These are phyloP conservation scores for Petrocephalus zakoni DNA, from an alignment of 2,113 vertebrate genomes.

Conservation along the genomic window DNA sequence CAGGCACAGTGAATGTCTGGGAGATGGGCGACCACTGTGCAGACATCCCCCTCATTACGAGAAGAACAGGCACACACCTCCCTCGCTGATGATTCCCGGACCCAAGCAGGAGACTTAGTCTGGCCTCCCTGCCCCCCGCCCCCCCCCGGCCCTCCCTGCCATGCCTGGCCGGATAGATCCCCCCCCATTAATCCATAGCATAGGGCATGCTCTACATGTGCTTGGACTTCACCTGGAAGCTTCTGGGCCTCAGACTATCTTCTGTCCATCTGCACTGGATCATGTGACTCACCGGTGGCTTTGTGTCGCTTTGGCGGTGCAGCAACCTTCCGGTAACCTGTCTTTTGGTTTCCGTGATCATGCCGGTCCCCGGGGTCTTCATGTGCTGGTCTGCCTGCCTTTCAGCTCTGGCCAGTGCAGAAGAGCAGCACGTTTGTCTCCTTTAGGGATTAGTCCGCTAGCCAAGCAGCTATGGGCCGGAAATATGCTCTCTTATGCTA, in stretches of 20 bases:
- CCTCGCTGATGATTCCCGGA: slow-evolving; percentile 17
- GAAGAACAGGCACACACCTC: slow-evolving; percentile 26
- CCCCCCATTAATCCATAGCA: slow-evolving; percentile 2
- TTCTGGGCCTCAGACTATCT: not conserved
- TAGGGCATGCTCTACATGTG: slow-evolving; percentile 27
- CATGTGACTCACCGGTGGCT: slow-evolving; percentile 6
- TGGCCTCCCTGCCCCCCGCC: not conserved
- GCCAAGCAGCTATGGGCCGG: not conserved
- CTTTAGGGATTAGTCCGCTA: not conserved
- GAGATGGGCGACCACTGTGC: slow-evolving; percentile 15
- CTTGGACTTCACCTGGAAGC: not conserved
- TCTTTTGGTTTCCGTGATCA: not conserved
- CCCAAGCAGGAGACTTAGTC: not conserved
- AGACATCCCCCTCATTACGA: slow-evolving; percentile 21
- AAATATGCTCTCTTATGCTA: not conserved
- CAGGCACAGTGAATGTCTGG: slow-evolving; percentile 39
- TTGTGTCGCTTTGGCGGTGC: not conserved
- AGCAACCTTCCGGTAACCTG: not conserved
- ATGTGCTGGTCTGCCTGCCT: not conserved
- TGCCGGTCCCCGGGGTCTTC: not conserved
- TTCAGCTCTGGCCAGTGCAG: not conserved
- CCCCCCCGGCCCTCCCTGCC: not conserved
- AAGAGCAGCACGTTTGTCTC: not conserved
- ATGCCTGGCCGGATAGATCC: not conserved
- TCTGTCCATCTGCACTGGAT: not conserved